Evolutionary conservation across 2,797 vertebrate genomes (phyloP).

Genomic region (Schizothorax lantsangensis): DNA sequence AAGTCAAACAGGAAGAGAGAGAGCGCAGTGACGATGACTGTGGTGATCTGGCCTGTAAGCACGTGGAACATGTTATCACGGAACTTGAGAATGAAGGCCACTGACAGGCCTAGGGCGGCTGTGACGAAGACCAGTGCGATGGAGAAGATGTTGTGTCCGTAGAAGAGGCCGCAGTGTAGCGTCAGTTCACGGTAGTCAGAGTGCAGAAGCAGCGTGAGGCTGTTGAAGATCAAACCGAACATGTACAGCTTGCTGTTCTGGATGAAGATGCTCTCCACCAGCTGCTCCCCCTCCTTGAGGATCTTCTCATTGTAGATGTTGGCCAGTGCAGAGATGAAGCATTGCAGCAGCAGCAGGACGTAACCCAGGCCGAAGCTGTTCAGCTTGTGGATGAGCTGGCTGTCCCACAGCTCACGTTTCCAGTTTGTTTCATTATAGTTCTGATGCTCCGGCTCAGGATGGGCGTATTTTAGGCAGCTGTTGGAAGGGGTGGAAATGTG

Average conservation of each 20-base stretch:
- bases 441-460: constrained; percentile 73
- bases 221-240: constrained; percentile 92
- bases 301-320: constrained; percentile 99
- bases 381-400: constrained; percentile 75
- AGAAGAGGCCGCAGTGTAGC: constrained; percentile 88
- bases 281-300: constrained; percentile 91
- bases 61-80: constrained; percentile 99
- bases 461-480: constrained; percentile 84
- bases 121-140: constrained; percentile 89
- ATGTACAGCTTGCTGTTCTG: constrained; percentile 96
- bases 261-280: constrained; percentile 91
- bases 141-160: constrained; percentile 94
- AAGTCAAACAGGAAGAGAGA: constrained; percentile 94
- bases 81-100: constrained; percentile 98
- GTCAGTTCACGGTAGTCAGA: constrained; percentile 82
- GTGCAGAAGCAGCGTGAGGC: constrained; percentile 83
- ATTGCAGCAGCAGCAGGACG: constrained; percentile 90
- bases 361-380: constrained; percentile 87
- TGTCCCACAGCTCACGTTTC: constrained; percentile 80
- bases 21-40: constrained; percentile 88
- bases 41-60: constrained; percentile 93
- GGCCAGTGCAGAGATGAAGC: constrained; percentile 93
- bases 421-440: constrained; percentile 69
- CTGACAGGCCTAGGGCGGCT: constrained; percentile 90
- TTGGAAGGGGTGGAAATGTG: constrained; percentile 85